phyloP scores from a whole-genome alignment of 1,140 invertebrate species.

The Carcinoscorpius rotundicauda region DNA sequence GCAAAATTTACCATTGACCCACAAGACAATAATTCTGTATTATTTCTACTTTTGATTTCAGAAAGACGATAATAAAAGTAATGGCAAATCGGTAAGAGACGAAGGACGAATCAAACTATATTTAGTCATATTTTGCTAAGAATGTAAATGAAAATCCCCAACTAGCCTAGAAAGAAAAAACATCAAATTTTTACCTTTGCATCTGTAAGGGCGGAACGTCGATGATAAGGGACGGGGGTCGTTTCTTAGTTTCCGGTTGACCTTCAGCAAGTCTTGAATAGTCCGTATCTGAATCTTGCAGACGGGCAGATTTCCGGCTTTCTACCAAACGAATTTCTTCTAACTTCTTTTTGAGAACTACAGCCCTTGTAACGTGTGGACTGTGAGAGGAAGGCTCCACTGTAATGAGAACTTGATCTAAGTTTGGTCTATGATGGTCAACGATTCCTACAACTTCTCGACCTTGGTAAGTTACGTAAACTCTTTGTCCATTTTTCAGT shows the following conservation, averaged over 20 bases:
- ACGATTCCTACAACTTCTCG: slow-evolving; percentile 79
- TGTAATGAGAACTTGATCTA: slow-evolving; percentile 65
- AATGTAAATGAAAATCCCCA: too few relatives aligned
- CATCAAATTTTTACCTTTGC: slow-evolving; percentile 1
- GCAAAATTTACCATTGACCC: too few relatives aligned
- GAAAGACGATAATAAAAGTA: too few relatives aligned
- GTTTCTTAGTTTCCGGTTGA: slow-evolving; percentile 15
- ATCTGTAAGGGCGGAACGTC: slow-evolving; percentile 19
- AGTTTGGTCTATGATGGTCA: slow-evolving; percentile 46
- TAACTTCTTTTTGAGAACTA: slow-evolving; percentile 70
- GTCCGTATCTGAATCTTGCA: slow-evolving; percentile 88
- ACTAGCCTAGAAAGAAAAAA: too few relatives aligned
- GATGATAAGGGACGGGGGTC: slow-evolving; percentile 16
- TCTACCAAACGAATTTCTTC: slow-evolving; percentile 87
- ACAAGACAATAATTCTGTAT: too few relatives aligned
- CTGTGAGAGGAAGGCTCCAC: slow-evolving; percentile 12
- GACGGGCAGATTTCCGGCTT: slow-evolving; percentile 81
- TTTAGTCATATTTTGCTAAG: too few relatives aligned
- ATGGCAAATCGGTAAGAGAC: too few relatives aligned
- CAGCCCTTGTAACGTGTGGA: neutral
- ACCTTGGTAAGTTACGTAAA: slow-evolving; percentile 84
- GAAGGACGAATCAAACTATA: too few relatives aligned
- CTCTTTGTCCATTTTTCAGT: slow-evolving; percentile 68
- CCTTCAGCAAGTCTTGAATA: slow-evolving; percentile 59
- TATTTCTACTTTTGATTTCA: too few relatives aligned